Conservation (phyloP, 2,113 vertebrate genomes). For the Thinocorus orbignyianus region DNA sequence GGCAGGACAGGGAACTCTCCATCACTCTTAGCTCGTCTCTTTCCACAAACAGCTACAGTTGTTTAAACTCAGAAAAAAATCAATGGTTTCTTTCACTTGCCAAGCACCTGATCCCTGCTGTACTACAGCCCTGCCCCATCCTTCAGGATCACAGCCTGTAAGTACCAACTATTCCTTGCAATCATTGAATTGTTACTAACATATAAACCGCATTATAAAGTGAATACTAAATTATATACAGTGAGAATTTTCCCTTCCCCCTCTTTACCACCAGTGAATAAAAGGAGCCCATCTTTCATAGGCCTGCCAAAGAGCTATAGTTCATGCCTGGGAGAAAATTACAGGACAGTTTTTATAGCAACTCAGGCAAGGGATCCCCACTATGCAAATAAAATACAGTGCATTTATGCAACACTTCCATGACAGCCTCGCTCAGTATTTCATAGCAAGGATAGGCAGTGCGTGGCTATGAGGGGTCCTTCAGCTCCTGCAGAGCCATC, state of each 20-base stretch:
- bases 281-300: background rate
- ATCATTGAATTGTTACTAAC: background rate
- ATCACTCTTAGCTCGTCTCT: background rate
- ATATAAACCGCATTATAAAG: background rate
- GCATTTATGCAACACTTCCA: background rate
- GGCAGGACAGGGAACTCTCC: background rate
- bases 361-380: background rate
- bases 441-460: rapidly evolving
- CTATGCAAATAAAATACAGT: background rate
- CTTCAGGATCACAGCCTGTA: background rate
- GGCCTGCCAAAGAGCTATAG: background rate
- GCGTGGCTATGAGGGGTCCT: background rate
- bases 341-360: background rate
- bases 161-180: background rate
- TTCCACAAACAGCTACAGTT: background rate
- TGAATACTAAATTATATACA: background rate
- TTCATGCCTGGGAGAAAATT: background rate
- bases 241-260: background rate
- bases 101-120: background rate
- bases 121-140: background rate
- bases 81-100: background rate
- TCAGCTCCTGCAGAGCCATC: background rate
- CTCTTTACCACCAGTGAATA: background rate
- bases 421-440: background rate
- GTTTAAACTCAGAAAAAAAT: background rate